A percentile compares a stretch with the other conserved stretches of the same genome.
Conservation (phyloP, 2,888 invertebrate species). For the Zootermopsis nevadensis region DNA sequence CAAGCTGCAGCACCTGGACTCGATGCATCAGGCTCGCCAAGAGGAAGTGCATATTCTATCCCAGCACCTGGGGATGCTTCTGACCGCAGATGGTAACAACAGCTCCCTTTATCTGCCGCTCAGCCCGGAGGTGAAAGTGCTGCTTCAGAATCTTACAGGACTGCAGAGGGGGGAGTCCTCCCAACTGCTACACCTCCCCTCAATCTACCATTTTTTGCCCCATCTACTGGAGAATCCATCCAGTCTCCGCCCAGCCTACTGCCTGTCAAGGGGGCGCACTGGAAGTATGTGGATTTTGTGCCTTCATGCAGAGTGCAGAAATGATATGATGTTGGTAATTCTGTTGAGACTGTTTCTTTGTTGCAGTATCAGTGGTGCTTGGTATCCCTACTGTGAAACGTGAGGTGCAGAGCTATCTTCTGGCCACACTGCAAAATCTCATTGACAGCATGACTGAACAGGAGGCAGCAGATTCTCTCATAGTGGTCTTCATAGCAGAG, state of each 20-base stretch:
- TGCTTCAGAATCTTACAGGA: slow-evolving; percentile 66
- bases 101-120: slow-evolving; percentile 54
- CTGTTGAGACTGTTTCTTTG: slow-evolving; percentile 42
- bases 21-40: slow-evolving; percentile 80
- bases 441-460: slow-evolving; percentile 80
- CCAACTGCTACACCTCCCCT: slow-evolving; percentile 75
- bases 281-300: slow-evolving; percentile 65
- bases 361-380: slow-evolving; percentile 80
- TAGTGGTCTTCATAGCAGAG: slow-evolving; percentile 90
- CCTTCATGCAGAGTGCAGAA: not conserved
- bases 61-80: slow-evolving; percentile 71
- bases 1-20: slow-evolving; percentile 81
- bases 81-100: slow-evolving; percentile 54
- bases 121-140: slow-evolving; percentile 63
- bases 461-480: slow-evolving; percentile 81
- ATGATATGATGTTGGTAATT: not conserved
- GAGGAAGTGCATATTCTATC: slow-evolving; percentile 79
- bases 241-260: slow-evolving; percentile 82
- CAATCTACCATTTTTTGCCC: slow-evolving; percentile 87
- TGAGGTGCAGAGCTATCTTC: slow-evolving; percentile 87
- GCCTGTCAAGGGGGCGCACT: slow-evolving; percentile 77
- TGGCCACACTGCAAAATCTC: slow-evolving; percentile 86
- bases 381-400: slow-evolving; percentile 92
- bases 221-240: slow-evolving; percentile 83
- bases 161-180: slow-evolving; percentile 64